A percentile compares a stretch with the other conserved stretches of the same genome.
phyloP scores from a whole-genome alignment of 1,140 invertebrate genomes.

The Coboldia fuscipes region DNA sequence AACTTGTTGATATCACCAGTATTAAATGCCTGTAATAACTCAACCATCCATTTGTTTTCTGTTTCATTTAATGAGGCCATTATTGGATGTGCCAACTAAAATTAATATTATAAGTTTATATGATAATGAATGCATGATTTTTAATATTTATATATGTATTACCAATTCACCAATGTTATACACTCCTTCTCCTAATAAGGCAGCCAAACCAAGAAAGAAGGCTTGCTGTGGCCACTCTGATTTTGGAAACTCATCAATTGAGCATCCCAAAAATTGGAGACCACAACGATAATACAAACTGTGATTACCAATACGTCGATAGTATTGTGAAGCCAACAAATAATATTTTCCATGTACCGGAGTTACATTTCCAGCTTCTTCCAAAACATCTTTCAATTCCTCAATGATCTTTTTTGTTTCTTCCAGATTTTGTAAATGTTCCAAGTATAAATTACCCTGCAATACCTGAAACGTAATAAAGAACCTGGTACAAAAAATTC shows the following conservation, averaged over 20 bases:
- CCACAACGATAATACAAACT: conserved; percentile 78
- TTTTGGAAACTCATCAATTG: conserved; percentile 36
- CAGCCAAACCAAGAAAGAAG: conserved; percentile 81
- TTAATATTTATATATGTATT: conserved; percentile 6
- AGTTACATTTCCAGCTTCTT: conserved; percentile 78
- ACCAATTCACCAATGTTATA: conserved; percentile 95
- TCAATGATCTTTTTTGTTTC: conserved; percentile 77
- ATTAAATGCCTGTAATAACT: conserved; percentile 83
- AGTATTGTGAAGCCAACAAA: conserved; percentile 79
- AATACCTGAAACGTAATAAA: conserved; percentile 61
- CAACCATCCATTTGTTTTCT: conserved; percentile 71
- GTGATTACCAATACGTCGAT: conserved; percentile 28
- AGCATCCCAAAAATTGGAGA: conserved; percentile 86
- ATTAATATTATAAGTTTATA: conserved; percentile 5
- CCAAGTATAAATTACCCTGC: conserved; percentile 65
- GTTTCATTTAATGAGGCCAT: conserved; percentile 66
- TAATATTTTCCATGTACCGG: conserved; percentile 90
- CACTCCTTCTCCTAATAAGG: conserved; percentile 82
- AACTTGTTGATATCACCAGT: conserved; percentile 58
- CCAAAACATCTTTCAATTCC: conserved; percentile 65
- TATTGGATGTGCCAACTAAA: conserved; percentile 78
- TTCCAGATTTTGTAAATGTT: conserved; percentile 60
- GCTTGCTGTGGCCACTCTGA: conserved; percentile 63
- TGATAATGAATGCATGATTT: neutral
- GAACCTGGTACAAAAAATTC: too few relatives aligned